Percentiles rank a stretch among this genome's conserved stretches.
Conservation (phyloP, 2,888 invertebrate species). For the Ganaspis brasiliensis region DNA sequence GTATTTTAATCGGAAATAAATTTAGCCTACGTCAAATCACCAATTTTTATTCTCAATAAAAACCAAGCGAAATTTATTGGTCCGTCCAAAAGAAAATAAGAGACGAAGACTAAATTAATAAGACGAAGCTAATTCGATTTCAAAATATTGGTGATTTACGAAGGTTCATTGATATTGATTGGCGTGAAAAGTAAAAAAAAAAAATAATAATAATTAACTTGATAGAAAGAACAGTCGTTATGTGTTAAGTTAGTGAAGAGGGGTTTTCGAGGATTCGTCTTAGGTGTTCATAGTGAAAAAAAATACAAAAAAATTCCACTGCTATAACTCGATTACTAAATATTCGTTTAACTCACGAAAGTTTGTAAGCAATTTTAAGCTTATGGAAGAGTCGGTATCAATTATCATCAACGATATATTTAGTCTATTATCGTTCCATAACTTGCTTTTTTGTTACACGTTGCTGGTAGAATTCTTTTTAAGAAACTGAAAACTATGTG, state of each 20-base stretch:
- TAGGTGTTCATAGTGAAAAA: slow-evolving; percentile 1
- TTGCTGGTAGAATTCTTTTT: slow-evolving; percentile 20
- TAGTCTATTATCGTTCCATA: slow-evolving; percentile 1
- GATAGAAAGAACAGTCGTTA: slow-evolving; percentile 27
- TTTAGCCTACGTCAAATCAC: slow-evolving; percentile 34
- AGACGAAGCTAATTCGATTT: slow-evolving; percentile 46
- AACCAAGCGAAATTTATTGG: slow-evolving; percentile 23
- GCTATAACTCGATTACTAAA: slow-evolving; percentile 13
- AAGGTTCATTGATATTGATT: not conserved
- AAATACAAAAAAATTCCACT: slow-evolving; percentile 2
- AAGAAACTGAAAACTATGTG: slow-evolving; percentile 7
- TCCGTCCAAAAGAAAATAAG: slow-evolving; percentile 51
- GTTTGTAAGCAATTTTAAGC: slow-evolving; percentile 24
- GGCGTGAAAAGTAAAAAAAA: not conserved
- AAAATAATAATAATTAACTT: not conserved
- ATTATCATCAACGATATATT: slow-evolving; percentile 44
- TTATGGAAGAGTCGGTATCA: slow-evolving; percentile 24
- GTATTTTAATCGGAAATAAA: slow-evolving; percentile 46
- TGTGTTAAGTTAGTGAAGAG: slow-evolving; percentile 20
- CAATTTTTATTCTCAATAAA: slow-evolving; percentile 35
- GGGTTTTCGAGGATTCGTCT: not conserved
- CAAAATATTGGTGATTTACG: slow-evolving; percentile 27
- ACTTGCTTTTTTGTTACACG: slow-evolving; percentile 9
- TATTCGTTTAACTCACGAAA: slow-evolving; percentile 23
- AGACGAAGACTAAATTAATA: slow-evolving; percentile 49